Percentiles rank a stretch among this genome's conserved stretches.
Conservation (phyloP, 2,888 invertebrate species). For the Hedychridium roseum region DNA sequence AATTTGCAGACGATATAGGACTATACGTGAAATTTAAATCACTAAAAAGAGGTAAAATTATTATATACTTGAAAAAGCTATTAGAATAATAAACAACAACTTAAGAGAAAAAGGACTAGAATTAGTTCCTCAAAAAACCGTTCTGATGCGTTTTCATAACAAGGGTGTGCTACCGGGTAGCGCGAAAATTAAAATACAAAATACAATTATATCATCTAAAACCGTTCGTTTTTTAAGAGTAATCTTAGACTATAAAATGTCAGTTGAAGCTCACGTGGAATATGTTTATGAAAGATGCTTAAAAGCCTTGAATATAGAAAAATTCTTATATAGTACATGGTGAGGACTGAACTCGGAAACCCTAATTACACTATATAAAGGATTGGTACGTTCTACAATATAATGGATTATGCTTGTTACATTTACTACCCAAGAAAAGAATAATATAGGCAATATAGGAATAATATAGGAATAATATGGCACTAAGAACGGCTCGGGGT, state of each 20-base stretch:
- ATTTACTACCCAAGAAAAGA: conserved; percentile 11
- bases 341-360: conserved; percentile 11
- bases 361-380: conserved; percentile 13
- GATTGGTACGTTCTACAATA: conserved; percentile 13
- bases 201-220: background rate
- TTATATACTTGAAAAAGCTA: conserved; percentile 4
- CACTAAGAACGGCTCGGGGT: conserved; percentile 11
- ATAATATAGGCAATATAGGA: background rate
- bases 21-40: conserved; percentile 1
- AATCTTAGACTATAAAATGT: conserved; percentile 6
- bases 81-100: background rate
- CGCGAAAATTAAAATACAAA: background rate
- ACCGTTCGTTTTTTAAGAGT: conserved; percentile 6
- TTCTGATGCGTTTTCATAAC: conserved; percentile 1
- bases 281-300: background rate
- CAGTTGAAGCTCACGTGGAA: conserved; percentile 10
- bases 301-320: conserved; percentile 15
- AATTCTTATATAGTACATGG: conserved; percentile 11
- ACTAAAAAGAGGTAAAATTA: background rate
- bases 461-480: conserved; percentile 9
- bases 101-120: background rate
- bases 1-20: conserved; percentile 10
- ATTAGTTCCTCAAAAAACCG: background rate
- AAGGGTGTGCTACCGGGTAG: background rate
- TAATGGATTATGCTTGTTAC: conserved; percentile 10